Base-by-base conservation (phyloP, 1,140 invertebrate genomes). In the Bombus difficillimus region DNA sequence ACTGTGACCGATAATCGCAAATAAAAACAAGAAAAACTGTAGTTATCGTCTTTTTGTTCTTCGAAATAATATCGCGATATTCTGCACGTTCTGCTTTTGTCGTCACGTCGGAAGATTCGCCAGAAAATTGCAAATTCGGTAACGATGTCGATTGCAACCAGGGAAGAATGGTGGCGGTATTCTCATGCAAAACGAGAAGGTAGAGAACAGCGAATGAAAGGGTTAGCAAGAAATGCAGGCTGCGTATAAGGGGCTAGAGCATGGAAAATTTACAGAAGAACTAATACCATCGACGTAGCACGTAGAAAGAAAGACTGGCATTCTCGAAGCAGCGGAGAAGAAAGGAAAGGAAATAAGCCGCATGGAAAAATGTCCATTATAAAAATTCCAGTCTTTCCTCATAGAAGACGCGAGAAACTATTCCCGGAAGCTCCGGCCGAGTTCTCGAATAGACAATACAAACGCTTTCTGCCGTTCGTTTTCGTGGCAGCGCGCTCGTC, bases 101-200 rank as follows among this genome's bases (percentile, higher is more conserved):
- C 18, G n/a, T 10, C 34, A 2, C 0, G 15, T 9, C 9, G n/a
- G 5, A 62, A 15, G 3, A 41, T 64, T 47, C 32, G n/a, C n/a
- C 28, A 15, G 15, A 22, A 82, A 82, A 82, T 82, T 74, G 53
- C 71, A 18, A 74, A 13, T 74, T 64, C n/a, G 37, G 39, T 39
- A 47, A 22, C 28, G 41, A 53, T 15, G 78, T 80, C 41, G 64
- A 71, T 80, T 47, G 41, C 28, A 12, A 25, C 4, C 34, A n/a
- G 28, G 0, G 25, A 28, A 25, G 53, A 13, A 0, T 25, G 69
- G 15, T 32, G 5, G 2, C 5, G 62, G 62, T 66, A 75, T 83
- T 83, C 81, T 72, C 64, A 66, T 76, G 81, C 72, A 66, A 83
- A 83, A 64, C 41, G 39, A 22, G 41, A 34, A 28, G 25, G 13